Evolutionary conservation across 2,113 vertebrate genomes (phyloP).

Genomic region (Stegostoma tigrinum): DNA sequence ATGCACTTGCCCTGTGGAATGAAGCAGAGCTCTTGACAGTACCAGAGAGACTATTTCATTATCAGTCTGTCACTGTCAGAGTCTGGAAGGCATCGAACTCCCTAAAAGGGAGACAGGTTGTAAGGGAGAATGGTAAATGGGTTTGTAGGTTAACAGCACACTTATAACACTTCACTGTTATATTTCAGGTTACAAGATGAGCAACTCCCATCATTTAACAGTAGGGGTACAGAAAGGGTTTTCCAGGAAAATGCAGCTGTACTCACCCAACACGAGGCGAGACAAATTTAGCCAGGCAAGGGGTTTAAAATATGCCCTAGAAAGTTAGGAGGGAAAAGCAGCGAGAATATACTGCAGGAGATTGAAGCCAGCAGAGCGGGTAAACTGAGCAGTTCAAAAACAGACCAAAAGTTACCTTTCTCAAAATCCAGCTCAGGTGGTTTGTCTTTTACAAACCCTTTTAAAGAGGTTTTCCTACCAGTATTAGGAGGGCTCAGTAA

Average conservation of each 20-base stretch:
- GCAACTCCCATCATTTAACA: background rate
- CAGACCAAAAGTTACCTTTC: background rate
- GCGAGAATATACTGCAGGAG: background rate
- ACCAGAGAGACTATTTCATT: background rate
- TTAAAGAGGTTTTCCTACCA: background rate
- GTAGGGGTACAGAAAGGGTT: background rate
- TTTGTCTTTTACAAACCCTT: too few relatives aligned
- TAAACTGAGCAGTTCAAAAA: background rate
- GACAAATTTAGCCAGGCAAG: background rate
- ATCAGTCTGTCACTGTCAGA: background rate
- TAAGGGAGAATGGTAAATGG: background rate
- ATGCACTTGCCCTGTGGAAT: too few relatives aligned
- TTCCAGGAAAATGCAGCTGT: background rate
- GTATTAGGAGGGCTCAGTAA: background rate
- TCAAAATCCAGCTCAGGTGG: background rate
- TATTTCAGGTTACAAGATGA: background rate
- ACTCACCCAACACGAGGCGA: background rate
- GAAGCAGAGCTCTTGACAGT: background rate
- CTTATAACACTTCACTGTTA: background rate
- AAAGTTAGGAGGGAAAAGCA: background rate
- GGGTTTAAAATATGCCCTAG: background rate
- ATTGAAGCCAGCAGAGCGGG: background rate
- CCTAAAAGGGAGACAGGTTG: background rate
- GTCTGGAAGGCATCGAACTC: too few relatives aligned
- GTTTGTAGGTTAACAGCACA: background rate